Evolutionary conservation across 2,888 invertebrate genomes (phyloP), one percentile per base, ranked within the genome.

Genomic region (Cephus spinipes): DNA sequence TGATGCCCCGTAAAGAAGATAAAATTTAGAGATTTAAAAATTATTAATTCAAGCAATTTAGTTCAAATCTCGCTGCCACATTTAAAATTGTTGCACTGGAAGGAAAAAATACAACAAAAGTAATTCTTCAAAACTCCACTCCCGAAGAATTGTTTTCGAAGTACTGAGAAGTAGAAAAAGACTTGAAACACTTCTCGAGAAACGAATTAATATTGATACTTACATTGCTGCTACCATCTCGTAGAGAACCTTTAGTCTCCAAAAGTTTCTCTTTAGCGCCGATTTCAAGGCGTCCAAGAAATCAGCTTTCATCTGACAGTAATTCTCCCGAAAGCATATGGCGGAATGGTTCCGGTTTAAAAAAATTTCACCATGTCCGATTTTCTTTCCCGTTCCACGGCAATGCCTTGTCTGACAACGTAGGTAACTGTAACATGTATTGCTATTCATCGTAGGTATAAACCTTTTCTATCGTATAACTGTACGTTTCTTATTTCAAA

Each of bases 201-300:
- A 12, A 69, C 6, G 31, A 40, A 77, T 68, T 74, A n/a, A 40
- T 33, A 68, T 77, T 1, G 55, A 76, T 33, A 77, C 77, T 74
- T 31, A 77, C 77, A 77, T 4, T 31, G n/a, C 77, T 68, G 77
- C 77, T 1, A 77, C 77, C 15, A 73, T 77, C 4, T 77, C 77
- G 34, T 74, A 77, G 2, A 77, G n/a, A 2, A 73, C n/a, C 30
- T 34, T 74, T 68, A 77, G n/a, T 68, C 73, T 73, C 77, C 77
- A 77, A 31, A 73, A 77, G 73, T 77, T 33, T 33, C 77, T 55
- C 23, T 74, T 30, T 1, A 77, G 68, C 4, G 77, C 73, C 33
- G 68, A 73, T 36, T 77, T 73, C 34, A 77, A 68, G 3, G 77
- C 77, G 3, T 40, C 4, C 35, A 15, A 68, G n/a, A 77, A 77